phyloP scores from a whole-genome alignment of 2,113 vertebrate genomes.

The Pimephales promelas region DNA sequence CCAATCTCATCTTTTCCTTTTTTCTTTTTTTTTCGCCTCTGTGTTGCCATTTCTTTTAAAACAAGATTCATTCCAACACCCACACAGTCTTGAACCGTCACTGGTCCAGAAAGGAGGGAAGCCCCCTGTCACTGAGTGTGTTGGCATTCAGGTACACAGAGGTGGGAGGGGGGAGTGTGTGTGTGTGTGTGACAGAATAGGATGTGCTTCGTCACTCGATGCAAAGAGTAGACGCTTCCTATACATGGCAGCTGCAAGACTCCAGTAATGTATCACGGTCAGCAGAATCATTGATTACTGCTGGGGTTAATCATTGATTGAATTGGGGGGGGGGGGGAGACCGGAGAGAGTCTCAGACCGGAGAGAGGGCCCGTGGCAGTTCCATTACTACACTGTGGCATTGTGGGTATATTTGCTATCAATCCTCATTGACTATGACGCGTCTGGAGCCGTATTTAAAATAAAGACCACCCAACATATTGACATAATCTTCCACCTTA shows the following conservation, averaged over 20 bases:
- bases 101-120: slow-evolving; percentile 18
- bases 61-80: slow-evolving; percentile 52
- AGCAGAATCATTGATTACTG: slow-evolving; percentile 81
- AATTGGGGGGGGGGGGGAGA: slow-evolving; percentile 64
- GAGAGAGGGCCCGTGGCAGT: slow-evolving; percentile 31
- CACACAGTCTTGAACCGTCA: slow-evolving; percentile 42
- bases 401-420: neutral
- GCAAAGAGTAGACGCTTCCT: slow-evolving; percentile 77
- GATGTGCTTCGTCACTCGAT: slow-evolving; percentile 68
- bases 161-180: neutral
- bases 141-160: slow-evolving; percentile 19
- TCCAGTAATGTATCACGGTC: slow-evolving; percentile 79
- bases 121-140: slow-evolving; percentile 50
- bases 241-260: slow-evolving; percentile 80
- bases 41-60: slow-evolving; percentile 18
- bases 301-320: slow-evolving; percentile 80
- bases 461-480: slow-evolving; percentile 11
- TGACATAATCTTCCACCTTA: slow-evolving; percentile 2
- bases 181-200: slow-evolving; percentile 71
- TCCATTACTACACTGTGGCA: slow-evolving; percentile 31
- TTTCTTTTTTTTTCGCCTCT: slow-evolving; percentile 17
- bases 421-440: slow-evolving; percentile 13
- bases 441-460: neutral
- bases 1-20: slow-evolving; percentile 40
- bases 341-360: slow-evolving; percentile 20